Conservation (phyloP, 2,797 vertebrate species). For the Chrysolophus pictus region DNA sequence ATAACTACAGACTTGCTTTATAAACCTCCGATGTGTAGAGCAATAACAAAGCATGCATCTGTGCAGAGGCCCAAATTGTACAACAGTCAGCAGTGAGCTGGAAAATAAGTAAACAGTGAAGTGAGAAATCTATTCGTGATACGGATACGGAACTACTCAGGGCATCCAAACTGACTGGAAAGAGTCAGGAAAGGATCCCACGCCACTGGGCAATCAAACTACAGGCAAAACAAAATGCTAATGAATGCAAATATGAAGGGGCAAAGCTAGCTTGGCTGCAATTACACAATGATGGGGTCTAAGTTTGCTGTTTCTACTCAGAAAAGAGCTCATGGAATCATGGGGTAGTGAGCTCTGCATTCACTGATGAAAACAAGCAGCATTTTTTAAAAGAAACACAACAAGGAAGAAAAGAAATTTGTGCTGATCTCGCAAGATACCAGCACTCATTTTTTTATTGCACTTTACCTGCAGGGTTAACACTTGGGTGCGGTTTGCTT, state of each 20-base stretch:
- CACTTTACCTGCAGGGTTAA: not conserved
- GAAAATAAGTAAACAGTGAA: not conserved
- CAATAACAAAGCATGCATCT: not conserved
- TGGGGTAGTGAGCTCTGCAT: not conserved
- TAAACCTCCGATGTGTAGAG: constrained; percentile 23
- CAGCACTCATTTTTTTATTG: too few relatives aligned
- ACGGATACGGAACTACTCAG: not conserved
- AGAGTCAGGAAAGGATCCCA: not conserved
- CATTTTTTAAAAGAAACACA: not conserved
- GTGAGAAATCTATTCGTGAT: not conserved
- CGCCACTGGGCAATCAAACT: not conserved
- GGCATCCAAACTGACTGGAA: not conserved
- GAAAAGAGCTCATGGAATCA: not conserved
- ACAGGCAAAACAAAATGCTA: not conserved
- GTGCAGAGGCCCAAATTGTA: not conserved
- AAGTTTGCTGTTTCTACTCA: not conserved
- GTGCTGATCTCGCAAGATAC: not conserved
- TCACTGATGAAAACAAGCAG: not conserved
- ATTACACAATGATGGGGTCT: rapidly evolving
- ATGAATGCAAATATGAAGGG: rapidly evolving
- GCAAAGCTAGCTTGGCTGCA: not conserved
- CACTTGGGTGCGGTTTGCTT: not conserved
- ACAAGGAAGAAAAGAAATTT: not conserved
- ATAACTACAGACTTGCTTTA: not conserved
- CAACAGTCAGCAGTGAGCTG: not conserved